A percentile compares a stretch with the other conserved stretches of the same genome.
These are phyloP conservation scores for Hippocampus guttulatus DNA, from an alignment of 2,113 vertebrate species.

Conservation along the genomic window DNA sequence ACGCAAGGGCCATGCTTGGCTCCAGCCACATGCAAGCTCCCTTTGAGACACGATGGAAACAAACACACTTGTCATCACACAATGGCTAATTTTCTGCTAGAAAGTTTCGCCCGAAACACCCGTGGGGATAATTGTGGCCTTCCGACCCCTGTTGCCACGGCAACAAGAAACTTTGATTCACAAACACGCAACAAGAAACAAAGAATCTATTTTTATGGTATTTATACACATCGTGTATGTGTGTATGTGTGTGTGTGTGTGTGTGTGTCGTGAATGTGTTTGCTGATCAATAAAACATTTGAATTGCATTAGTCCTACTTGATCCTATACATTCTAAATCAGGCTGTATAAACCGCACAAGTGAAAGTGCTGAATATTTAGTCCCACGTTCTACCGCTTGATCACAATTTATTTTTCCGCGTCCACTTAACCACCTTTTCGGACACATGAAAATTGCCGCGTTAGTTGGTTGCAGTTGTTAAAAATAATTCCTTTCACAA, in stretches of 20 bases:
- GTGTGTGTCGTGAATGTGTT: background rate
- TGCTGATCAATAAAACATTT: slow-evolving; percentile 2
- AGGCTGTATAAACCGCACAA: background rate
- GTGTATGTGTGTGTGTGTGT: background rate
- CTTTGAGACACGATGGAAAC: background rate
- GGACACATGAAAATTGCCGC: no score
- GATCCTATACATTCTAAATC: background rate
- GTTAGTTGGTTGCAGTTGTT: no score
- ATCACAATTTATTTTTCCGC: background rate
- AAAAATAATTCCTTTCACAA: no score
- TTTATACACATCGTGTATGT: background rate
- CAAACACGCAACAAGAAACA: background rate
- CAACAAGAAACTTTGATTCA: background rate
- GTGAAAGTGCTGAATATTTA: background rate
- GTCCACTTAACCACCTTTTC: no score
- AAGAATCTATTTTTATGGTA: background rate
- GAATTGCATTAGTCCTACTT: background rate
- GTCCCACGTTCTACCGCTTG: background rate
- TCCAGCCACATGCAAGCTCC: background rate
- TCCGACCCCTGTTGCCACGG: background rate
- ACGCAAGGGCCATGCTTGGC: background rate
- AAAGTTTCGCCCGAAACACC: background rate
- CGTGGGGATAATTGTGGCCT: background rate
- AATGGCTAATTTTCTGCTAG: background rate
- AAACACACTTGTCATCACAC: background rate